These are phyloP conservation scores for Hoplias malabaricus DNA, from an alignment of 2,113 vertebrate species.

Conservation along the genomic window DNA sequence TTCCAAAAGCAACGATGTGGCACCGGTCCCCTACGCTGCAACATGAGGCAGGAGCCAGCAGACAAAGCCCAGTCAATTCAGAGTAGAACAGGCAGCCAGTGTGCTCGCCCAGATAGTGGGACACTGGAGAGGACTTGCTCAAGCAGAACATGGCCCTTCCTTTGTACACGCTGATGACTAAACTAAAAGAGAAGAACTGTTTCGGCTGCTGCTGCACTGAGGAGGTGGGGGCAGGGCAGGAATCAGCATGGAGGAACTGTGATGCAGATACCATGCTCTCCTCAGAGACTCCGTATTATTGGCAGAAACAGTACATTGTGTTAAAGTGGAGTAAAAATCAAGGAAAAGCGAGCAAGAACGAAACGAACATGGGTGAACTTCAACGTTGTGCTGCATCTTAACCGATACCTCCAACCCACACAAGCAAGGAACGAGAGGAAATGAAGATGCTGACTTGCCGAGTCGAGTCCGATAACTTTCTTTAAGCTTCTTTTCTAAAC, in stretches of 20 bases:
- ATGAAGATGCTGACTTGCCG: not conserved
- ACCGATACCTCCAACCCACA: not conserved
- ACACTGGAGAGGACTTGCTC: constrained; percentile 19
- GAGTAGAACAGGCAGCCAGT: constrained; percentile 25
- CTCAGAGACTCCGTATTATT: not conserved
- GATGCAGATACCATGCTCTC: not conserved
- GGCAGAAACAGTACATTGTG: not conserved
- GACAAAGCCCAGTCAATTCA: constrained; percentile 20
- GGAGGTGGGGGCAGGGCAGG: not conserved
- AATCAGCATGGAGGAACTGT: not conserved
- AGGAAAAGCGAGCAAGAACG: not conserved
- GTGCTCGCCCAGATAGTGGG: constrained; percentile 19
- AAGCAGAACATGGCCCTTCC: constrained; percentile 14
- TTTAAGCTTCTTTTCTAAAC: not conserved
- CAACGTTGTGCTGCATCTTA: not conserved
- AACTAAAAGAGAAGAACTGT: constrained; percentile 1
- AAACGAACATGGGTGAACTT: not conserved
- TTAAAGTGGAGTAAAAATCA: not conserved
- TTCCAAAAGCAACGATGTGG: not conserved
- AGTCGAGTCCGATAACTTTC: not conserved
- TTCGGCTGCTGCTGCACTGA: not conserved
- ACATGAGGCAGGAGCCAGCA: not conserved
- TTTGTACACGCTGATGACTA: constrained; percentile 22
- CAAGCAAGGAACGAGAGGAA: not conserved
- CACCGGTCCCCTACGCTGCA: not conserved